Conservation (phyloP, 2,888 invertebrate species). For the Macrosiphum euphorbiae region DNA sequence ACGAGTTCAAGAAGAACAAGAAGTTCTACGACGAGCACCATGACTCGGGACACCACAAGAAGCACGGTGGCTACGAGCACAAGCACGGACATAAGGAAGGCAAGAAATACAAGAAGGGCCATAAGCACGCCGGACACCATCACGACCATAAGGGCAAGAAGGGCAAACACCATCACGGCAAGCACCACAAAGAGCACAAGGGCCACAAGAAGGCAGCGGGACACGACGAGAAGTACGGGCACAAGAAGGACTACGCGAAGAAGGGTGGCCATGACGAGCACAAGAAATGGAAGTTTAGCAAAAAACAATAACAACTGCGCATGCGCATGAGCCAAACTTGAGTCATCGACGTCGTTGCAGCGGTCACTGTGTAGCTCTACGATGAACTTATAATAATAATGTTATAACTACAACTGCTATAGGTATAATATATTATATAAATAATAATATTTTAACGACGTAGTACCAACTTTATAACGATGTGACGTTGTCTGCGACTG, state of each 20-base stretch:
- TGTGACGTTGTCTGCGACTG: constrained; percentile 12
- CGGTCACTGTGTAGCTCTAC: background rate
- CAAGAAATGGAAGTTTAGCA: constrained; percentile 81
- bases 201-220: constrained; percentile 85
- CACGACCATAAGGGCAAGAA: constrained; percentile 85
- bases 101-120: constrained; percentile 85
- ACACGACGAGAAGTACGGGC: constrained; percentile 82
- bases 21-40: constrained; percentile 89
- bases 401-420: background rate
- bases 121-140: constrained; percentile 82
- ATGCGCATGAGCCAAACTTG: background rate
- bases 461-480: background rate
- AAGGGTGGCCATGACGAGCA: constrained; percentile 85
- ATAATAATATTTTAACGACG: background rate
- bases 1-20: constrained; percentile 89
- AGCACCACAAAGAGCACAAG: constrained; percentile 83
- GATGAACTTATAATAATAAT: background rate
- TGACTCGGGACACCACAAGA: constrained; percentile 84
- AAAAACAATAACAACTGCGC: constrained; percentile 67
- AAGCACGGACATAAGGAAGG: constrained; percentile 87
- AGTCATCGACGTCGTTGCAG: background rate
- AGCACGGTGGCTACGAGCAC: constrained; percentile 83
- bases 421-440: constrained; percentile 2
- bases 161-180: constrained; percentile 84
- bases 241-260: constrained; percentile 82